Conservation (phyloP, 2,113 vertebrate species). For the Charina bottae region DNA sequence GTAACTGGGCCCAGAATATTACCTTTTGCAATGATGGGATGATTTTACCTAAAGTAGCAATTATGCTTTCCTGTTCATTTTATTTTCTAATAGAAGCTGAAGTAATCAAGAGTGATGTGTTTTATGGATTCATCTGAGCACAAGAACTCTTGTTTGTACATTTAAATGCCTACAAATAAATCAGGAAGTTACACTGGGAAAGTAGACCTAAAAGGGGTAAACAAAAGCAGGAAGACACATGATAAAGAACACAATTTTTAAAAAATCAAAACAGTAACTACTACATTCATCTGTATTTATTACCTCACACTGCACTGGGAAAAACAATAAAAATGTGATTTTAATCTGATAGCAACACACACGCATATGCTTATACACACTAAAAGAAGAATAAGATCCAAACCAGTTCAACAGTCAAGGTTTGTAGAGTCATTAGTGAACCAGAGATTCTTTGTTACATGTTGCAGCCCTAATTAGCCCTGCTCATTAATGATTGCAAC, state of each 20-base stretch:
- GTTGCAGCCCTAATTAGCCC: constrained; percentile 52
- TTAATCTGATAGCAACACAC: constrained; percentile 73
- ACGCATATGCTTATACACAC: constrained; percentile 41
- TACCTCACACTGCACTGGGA: constrained; percentile 68
- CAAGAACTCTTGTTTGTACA: background rate
- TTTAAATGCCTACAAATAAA: background rate
- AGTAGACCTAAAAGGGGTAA: constrained; percentile 59
- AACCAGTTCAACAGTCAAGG: constrained; percentile 66
- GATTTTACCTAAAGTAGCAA: constrained; percentile 3
- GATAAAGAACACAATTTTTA: constrained; percentile 68
- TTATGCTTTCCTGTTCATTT: constrained; percentile 13
- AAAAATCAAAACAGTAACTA: constrained; percentile 71
- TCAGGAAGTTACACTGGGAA: background rate
- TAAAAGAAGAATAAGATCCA: constrained; percentile 75
- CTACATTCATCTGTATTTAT: constrained; percentile 71
- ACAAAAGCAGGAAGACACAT: constrained; percentile 55
- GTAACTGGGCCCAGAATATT: background rate
- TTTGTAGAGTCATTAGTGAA: constrained; percentile 42
- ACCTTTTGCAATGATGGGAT: background rate
- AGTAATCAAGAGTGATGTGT: background rate
- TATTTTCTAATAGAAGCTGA: background rate
- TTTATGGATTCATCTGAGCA: background rate
- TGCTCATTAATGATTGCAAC: constrained; percentile 39
- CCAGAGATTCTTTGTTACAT: constrained; percentile 58
- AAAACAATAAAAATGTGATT: constrained; percentile 72